Base-by-base conservation (phyloP, 2,888 invertebrate genomes). In the Tenthredo notha region DNA sequence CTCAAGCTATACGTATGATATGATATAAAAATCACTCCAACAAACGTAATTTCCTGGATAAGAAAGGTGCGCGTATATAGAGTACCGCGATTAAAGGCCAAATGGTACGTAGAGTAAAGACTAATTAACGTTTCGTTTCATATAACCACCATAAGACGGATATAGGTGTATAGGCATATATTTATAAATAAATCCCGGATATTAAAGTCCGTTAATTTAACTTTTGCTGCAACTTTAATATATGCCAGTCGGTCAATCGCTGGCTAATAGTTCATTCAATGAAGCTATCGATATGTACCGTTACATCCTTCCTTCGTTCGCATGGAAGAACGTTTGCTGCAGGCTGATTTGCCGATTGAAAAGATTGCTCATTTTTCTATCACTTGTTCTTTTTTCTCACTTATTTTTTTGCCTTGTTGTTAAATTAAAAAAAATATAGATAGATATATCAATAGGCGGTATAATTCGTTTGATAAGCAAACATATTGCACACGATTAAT, bases 181-280 rank as follows among this genome's bases (percentile, higher is more conserved):
- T n/a, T 4, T 50, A n/a, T n/a, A 50, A 5, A 1, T n/a, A 37
- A 37, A 70, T 70, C 37, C 70, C 33, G 70, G 70, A 70, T 70
- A 70, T 37, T 37, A 33, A 33, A 67, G 67, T 33, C 67, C 15
- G 67, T 67, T 67, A 33, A 67, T 33, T 67, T 77, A 77, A 77
- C 77, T 29, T 77, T 54, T 77, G 77, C 77, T 50, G 61, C 61
- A 61, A 10, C 21, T 40, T 61, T 80, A 80, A 80, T 80, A 80
- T 80, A 80, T 80, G 80, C 80, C 61, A 80, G 58, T 80, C 61
- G 80, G 80, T 80, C 80, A 80, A 80, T 80, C 80, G 80, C 58
- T 61, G 80, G 61, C 80, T 80, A 80, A 80, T 80, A 80, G 80
- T 40, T 58, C 58, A 80, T 80, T 58, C 58, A 80, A 80, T 80